Evolutionary conservation across 1,140 invertebrate genomes (phyloP).

Genomic region (Drosophila sp.): DNA sequence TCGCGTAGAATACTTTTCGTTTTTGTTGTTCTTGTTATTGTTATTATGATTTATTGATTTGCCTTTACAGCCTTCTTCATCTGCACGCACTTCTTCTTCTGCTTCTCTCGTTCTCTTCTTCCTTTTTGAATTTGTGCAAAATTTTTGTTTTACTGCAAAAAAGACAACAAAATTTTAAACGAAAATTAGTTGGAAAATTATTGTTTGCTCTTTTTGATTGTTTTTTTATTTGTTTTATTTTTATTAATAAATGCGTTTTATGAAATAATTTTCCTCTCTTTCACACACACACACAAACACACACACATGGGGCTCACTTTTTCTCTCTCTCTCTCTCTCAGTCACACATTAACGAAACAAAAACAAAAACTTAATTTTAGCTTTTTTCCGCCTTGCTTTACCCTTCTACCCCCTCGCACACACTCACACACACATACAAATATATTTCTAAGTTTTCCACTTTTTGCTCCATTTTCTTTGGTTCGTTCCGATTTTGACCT

Average conservation of each 20-base stretch:
- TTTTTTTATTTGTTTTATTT: conserved; percentile 35
- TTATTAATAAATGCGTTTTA: conserved; percentile 71
- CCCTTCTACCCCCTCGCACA: background rate
- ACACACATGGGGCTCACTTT: conserved; percentile 19
- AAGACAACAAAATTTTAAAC: conserved; percentile 35
- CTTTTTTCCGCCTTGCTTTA: conserved; percentile 54
- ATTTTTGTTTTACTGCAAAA: conserved; percentile 45
- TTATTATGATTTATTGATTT: conserved; percentile 42
- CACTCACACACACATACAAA: conserved; percentile 22
- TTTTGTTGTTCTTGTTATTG: conserved; percentile 48
- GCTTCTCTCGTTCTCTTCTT: conserved; percentile 5
- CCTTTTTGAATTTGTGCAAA: conserved; percentile 56
- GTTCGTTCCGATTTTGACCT: conserved; percentile 47
- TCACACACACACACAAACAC: conserved; percentile 26
- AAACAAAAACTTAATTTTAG: conserved; percentile 81
- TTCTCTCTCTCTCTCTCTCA: conserved; percentile 20
- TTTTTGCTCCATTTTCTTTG: conserved; percentile 73
- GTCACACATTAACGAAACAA: conserved; percentile 61
- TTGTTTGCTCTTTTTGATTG: conserved; percentile 7
- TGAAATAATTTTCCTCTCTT: conserved; percentile 41
- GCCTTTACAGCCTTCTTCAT: conserved; percentile 27
- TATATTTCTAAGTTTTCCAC: conserved; percentile 61
- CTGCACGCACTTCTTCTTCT: conserved; percentile 16
- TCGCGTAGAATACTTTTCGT: background rate
- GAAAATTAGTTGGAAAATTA: background rate